Conservation (phyloP, 2,113 vertebrate species). For the Zapornia atra region DNA sequence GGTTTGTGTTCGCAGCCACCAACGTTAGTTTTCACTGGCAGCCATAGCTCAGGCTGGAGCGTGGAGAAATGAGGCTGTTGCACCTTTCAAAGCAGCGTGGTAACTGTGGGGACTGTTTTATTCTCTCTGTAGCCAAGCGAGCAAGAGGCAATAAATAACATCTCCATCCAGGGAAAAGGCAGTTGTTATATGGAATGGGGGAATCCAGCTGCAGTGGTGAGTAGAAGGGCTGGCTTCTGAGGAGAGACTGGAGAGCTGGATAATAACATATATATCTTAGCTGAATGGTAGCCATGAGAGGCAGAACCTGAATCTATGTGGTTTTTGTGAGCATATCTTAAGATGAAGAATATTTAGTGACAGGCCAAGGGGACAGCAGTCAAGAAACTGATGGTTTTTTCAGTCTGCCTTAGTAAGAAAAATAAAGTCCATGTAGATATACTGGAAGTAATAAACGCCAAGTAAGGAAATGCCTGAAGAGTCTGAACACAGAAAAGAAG, state of each 20-base stretch:
- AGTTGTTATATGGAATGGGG: not conserved
- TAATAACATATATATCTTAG: not conserved
- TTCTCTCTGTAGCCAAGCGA: not conserved
- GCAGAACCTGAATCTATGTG: not conserved
- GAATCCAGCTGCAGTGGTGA: not conserved
- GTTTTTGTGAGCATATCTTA: not conserved
- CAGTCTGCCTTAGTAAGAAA: not conserved
- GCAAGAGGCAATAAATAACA: constrained; percentile 42
- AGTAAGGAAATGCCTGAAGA: constrained; percentile 16
- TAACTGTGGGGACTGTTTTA: not conserved
- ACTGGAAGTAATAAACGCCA: not conserved
- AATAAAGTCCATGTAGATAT: not conserved
- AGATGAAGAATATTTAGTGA: constrained; percentile 20
- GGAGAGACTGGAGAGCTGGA: not conserved
- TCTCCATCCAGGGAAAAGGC: constrained; percentile 2
- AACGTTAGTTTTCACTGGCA: not conserved
- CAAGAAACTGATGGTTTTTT: not conserved
- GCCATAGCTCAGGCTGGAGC: not conserved
- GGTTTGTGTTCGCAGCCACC: not conserved
- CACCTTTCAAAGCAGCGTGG: not conserved
- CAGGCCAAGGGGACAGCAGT: not conserved
- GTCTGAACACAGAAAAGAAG: not conserved
- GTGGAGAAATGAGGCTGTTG: not conserved
- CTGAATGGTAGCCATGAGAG: constrained; percentile 8
- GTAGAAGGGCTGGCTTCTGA: not conserved